Conservation (phyloP, 1,140 invertebrate species). For the Rhizoglyphus robini region DNA sequence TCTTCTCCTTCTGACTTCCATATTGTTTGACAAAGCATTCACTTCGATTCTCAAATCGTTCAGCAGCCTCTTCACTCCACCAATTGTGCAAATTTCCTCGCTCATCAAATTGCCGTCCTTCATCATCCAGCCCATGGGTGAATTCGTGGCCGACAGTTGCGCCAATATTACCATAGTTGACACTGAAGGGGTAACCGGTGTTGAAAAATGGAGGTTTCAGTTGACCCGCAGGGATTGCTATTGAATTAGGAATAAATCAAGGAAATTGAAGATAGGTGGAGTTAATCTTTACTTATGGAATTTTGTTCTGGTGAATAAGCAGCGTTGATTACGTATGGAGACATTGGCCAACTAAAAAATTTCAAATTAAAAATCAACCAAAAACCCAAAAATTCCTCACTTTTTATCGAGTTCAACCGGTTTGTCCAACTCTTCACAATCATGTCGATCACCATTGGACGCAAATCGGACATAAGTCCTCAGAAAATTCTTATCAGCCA, state of each 20-base stretch:
- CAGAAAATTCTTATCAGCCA: background rate
- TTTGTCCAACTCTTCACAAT: background rate
- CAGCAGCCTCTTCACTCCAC: constrained; percentile 31
- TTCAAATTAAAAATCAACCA: too few species aligned
- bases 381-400: too few species aligned
- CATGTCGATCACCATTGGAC: background rate
- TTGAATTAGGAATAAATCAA: background rate
- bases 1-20: background rate
- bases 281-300: constrained; percentile 21
- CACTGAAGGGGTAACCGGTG: constrained; percentile 34
- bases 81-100: constrained; percentile 43
- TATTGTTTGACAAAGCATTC: constrained; percentile 35
- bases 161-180: constrained; percentile 48
- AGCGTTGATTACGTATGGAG: constrained; percentile 35
- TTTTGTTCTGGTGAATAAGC: constrained; percentile 49
- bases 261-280: background rate
- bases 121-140: constrained; percentile 39
- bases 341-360: constrained; percentile 21
- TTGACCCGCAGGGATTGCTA: constrained; percentile 40
- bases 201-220: constrained; percentile 40
- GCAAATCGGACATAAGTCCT: background rate
- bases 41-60: constrained; percentile 23
- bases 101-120: constrained; percentile 68
- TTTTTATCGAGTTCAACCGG: background rate
- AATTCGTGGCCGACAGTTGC: constrained; percentile 29